A percentile compares a stretch with the other conserved stretches of the same genome.
Conservation (phyloP, 2,888 invertebrate species). For the Druceiella hillmani region DNA sequence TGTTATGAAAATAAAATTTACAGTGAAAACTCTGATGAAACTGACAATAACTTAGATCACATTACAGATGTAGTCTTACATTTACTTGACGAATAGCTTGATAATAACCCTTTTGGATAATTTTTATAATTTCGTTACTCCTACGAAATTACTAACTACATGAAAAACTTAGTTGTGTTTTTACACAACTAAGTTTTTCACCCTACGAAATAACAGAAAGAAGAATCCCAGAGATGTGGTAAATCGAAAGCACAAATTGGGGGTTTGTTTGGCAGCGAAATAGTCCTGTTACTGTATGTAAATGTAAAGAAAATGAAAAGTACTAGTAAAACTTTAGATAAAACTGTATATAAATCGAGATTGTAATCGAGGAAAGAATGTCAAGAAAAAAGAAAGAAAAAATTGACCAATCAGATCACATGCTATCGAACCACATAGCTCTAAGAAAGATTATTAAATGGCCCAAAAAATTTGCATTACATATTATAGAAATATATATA, state of each 20-base stretch:
- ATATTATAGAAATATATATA: slow-evolving; percentile 20
- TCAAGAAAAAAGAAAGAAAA: too few relatives aligned
- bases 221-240: slow-evolving; percentile 16
- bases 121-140: slow-evolving; percentile 26
- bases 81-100: too few relatives aligned
- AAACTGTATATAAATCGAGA: slow-evolving; percentile 24
- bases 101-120: too few relatives aligned
- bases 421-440: slow-evolving; percentile 19
- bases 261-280: slow-evolving; percentile 21
- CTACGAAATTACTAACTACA: too few relatives aligned
- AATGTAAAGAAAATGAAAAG: slow-evolving; percentile 24
- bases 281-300: slow-evolving; percentile 21
- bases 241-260: slow-evolving; percentile 23
- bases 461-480: slow-evolving; percentile 17
- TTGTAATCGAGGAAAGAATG: slow-evolving; percentile 24
- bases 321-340: slow-evolving; percentile 22
- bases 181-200: too few relatives aligned
- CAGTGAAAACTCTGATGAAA: slow-evolving; percentile 22
- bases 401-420: slow-evolving; percentile 24
- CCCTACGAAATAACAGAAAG: slow-evolving; percentile 13
- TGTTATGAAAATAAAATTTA: slow-evolving; percentile 23
- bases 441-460: slow-evolving; percentile 23
- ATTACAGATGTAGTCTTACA: too few relatives aligned
- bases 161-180: slow-evolving; percentile 20
- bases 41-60: too few relatives aligned